These are phyloP conservation scores for Caenorhabditis afra DNA, from an alignment of 2,888 invertebrate species.

Conservation along the genomic window DNA sequence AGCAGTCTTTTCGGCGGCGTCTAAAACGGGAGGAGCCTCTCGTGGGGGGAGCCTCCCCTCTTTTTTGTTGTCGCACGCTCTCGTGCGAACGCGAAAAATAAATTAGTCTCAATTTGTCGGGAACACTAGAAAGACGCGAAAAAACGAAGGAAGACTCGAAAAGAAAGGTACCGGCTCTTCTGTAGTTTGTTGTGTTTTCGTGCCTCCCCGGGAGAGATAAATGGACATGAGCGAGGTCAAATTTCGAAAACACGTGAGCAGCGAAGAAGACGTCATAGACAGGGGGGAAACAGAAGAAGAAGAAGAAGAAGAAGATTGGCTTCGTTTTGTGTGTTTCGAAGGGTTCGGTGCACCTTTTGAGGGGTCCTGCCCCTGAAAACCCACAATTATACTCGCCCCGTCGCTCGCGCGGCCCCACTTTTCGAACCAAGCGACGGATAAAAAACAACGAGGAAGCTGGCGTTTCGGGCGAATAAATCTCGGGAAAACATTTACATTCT, in stretches of 20 bases:
- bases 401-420: background rate
- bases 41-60: too few species aligned
- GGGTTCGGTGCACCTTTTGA: background rate
- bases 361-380: background rate
- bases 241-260: slow-evolving; percentile 15
- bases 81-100: slow-evolving; percentile 2
- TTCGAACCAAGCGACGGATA: too few species aligned
- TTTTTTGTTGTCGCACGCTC: too few species aligned
- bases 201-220: background rate
- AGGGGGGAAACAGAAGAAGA: background rate
- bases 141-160: background rate
- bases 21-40: too few species aligned
- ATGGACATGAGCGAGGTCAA: background rate
- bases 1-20: slow-evolving; percentile 2
- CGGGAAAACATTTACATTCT: background rate
- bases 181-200: slow-evolving; percentile 6
- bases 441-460: background rate
- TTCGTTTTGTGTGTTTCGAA: slow-evolving; percentile 10
- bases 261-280: slow-evolving; percentile 12
- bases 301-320: slow-evolving; percentile 6
- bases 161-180: background rate
- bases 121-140: background rate
- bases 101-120: slow-evolving; percentile 8
- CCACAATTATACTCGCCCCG: background rate
- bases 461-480: background rate